Evolutionary conservation across 2,797 vertebrate genomes (phyloP).

Genomic region (Ptychadena robeensis): DNA sequence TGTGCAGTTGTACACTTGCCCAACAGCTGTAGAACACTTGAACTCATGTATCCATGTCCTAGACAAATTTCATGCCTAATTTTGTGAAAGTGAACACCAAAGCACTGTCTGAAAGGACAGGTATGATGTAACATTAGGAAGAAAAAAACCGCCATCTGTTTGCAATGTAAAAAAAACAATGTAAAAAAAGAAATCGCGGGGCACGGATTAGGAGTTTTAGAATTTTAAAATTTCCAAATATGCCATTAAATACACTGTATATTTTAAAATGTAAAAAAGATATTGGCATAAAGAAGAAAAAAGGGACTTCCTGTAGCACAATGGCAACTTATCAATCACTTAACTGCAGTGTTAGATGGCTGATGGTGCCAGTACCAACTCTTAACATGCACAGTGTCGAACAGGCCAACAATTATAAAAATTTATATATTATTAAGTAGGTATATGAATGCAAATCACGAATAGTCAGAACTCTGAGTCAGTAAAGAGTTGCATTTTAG

Average conservation of each 20-base stretch:
- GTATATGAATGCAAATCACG: no score
- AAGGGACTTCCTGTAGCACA: background rate
- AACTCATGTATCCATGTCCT: constrained; percentile 71
- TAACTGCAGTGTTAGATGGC: background rate
- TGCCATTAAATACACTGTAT: no score
- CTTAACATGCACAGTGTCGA: no score
- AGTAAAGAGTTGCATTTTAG: no score
- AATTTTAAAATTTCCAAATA: no score
- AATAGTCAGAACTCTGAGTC: no score
- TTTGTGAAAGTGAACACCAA: constrained; percentile 70
- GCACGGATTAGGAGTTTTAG: no score
- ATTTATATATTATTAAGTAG: no score
- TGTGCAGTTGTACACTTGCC: constrained; percentile 65
- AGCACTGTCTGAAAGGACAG: constrained; percentile 63
- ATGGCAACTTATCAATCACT: background rate
- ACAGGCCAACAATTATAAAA: no score
- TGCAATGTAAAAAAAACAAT: constrained; percentile 62
- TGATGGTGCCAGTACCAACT: background rate
- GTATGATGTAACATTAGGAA: constrained; percentile 64
- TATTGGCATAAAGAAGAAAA: background rate
- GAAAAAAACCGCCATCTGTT: constrained; percentile 68
- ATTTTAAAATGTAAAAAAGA: background rate
- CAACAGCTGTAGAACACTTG: constrained; percentile 68
- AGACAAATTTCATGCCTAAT: constrained; percentile 72
- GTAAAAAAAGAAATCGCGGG: background rate